Percentiles rank a stretch among this genome's conserved stretches.
Conservation (phyloP, 2,797 vertebrate species). For the Poliocrania exsul region DNA sequence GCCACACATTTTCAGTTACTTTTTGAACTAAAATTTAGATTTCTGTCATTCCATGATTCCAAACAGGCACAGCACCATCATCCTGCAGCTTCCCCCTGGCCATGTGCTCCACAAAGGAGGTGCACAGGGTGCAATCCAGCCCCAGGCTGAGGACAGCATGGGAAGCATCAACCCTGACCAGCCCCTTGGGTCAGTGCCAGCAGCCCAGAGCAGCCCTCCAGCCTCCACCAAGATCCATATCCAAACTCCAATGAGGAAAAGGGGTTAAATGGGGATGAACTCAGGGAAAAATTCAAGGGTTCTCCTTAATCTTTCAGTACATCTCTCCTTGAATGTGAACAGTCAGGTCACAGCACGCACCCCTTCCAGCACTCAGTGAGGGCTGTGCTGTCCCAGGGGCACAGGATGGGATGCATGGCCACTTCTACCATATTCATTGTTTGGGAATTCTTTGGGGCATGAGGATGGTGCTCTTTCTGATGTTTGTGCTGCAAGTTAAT, state of each 20-base stretch:
- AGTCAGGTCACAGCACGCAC: background rate
- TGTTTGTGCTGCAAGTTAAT: background rate
- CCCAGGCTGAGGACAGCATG: background rate
- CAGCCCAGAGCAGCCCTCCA: background rate
- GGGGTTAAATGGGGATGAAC: background rate
- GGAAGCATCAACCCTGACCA: background rate
- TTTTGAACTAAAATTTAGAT: background rate
- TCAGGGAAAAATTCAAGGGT: too few species aligned
- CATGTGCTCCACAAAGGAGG: background rate
- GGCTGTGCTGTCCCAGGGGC: background rate
- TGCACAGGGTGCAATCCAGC: background rate
- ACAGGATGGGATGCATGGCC: background rate
- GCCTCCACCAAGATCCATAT: background rate
- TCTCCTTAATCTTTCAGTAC: background rate
- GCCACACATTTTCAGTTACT: background rate
- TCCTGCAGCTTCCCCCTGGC: background rate
- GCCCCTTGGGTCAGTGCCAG: background rate
- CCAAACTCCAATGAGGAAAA: background rate
- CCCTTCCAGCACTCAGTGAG: background rate
- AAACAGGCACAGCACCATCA: too few species aligned
- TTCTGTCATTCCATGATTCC: background rate
- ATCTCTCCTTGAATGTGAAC: background rate
- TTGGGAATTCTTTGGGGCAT: background rate
- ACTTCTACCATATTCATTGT: background rate
- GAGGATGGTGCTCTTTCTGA: background rate